phyloP scores from a whole-genome alignment of 92 coral and sea anemone species.

The Anthopleura xanthogrammica region DNA sequence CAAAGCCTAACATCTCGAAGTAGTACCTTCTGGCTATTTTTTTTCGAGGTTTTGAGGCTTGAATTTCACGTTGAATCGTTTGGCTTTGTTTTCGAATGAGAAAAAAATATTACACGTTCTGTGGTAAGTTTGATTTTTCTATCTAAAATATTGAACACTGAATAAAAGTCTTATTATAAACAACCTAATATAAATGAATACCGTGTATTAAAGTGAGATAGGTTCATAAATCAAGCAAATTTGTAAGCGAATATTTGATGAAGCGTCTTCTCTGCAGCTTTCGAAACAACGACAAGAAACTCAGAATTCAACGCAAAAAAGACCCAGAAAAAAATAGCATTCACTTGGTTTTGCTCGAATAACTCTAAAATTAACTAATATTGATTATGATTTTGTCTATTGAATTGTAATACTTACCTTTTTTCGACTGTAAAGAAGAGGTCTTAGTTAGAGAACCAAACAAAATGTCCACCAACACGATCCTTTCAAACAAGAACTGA shows the following conservation, averaged over 20 bases:
- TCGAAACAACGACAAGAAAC: not conserved
- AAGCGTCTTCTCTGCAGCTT: not conserved
- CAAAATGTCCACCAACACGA: not conserved
- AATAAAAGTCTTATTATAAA: not conserved
- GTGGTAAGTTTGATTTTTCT: not conserved
- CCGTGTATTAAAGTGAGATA: not conserved
- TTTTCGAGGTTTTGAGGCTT: not conserved
- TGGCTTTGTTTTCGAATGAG: not conserved
- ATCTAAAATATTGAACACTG: not conserved
- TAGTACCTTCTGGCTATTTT: not conserved
- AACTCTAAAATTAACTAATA: not conserved
- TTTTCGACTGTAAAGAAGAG: not conserved
- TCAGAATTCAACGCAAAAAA: not conserved
- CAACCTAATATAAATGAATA: not conserved
- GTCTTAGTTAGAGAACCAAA: constrained; percentile 10
- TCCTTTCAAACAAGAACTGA: not conserved
- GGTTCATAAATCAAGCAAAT: not conserved
- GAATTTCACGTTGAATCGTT: not conserved
- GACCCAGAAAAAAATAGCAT: not conserved
- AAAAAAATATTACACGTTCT: not conserved
- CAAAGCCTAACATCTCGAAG: not conserved
- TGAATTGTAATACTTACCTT: not conserved
- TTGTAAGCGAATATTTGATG: not conserved
- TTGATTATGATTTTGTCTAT: not conserved
- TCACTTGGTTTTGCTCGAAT: not conserved